Evolutionary conservation across 2,888 invertebrate genomes (phyloP).

Genomic region (Thereva unica): DNA sequence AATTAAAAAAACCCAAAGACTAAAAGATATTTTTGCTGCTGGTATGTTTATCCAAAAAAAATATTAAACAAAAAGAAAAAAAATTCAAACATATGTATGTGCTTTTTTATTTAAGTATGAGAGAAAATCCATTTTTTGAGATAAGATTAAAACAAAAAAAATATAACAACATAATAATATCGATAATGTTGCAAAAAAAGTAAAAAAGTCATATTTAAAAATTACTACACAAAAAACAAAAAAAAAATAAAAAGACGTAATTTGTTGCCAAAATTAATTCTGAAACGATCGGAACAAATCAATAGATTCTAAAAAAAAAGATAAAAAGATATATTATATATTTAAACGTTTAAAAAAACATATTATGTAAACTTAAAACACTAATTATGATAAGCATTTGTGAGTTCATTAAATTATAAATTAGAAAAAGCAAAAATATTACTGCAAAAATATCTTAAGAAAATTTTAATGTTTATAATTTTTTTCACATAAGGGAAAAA

Average conservation of each 20-base stretch:
- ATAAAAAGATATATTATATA: background rate
- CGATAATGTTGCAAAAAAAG: constrained; percentile 6
- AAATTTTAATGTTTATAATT: background rate
- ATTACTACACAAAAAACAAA: constrained; percentile 26
- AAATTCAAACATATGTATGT: too few species aligned
- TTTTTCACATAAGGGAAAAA: background rate
- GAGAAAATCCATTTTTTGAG: background rate
- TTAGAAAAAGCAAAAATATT: background rate
- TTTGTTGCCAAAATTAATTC: constrained; percentile 26
- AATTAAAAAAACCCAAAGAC: too few species aligned
- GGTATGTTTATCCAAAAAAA: too few species aligned
- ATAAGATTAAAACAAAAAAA: constrained; percentile 4
- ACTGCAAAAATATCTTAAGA: background rate
- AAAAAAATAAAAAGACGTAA: constrained; percentile 9
- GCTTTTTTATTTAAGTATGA: background rate
- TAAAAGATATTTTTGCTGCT: too few species aligned
- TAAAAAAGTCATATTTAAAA: constrained; percentile 19
- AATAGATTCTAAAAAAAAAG: constrained; percentile 7
- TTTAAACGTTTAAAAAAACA: background rate
- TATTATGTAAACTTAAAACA: background rate
- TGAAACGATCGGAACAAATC: constrained; percentile 19
- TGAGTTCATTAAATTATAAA: background rate
- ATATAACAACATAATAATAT: constrained; percentile 9
- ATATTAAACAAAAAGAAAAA: too few species aligned
- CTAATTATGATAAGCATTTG: background rate